Evolutionary conservation across 2,888 invertebrate species (phyloP), one percentile per base, ranked within the genome.

Genomic region (Sthenelais limicola): DNA sequence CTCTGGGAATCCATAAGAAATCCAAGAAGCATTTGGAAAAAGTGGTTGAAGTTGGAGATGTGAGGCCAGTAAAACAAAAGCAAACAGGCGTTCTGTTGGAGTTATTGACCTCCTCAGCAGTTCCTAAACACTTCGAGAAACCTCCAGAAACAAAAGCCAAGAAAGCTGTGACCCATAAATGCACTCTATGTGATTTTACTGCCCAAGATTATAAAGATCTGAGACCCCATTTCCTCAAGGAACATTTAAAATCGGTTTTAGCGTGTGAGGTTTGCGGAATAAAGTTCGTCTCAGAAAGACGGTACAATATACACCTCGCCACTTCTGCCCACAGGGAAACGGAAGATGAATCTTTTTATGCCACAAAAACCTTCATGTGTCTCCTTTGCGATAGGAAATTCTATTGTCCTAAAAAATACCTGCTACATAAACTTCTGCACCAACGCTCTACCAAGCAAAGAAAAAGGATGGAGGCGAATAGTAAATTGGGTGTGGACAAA

Each of bases 181-280:
- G 86, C 76, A 79, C 81, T 24, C 80, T 82, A 52, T 86, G 86
- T 77, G 80, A 81, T 9, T 83, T 81, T 73, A 80, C 74, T 33
- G 81, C 80, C 5, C 68, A 71, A 3, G 74, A 76, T n/a, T 82
- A 83, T 58, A 76, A 78, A 32, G 82, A 82, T 33, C 74, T 86
- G 9, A 74, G 83, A 47, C 79, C 81, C 1, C 86, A 86, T 75
- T 83, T 81, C 68, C 75, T 83, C 38, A 78, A 80, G 18, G 76
- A 75, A 9, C 86, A 86, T 73, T 81, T 82, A 7, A 76, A 76
- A 21, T 73, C 82, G 32, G 78, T 83, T 15, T 76, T 79, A 33
- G 74, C 78, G 9, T 85, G 85, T 76, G 80, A 82, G 32, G 71
- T 81, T 0, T 86, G 86, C 76, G 81, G 81, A 54, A 75, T 81